phyloP scores from a whole-genome alignment of 64 coral and sea anemone species.

The Dendronephthya gigantea region DNA sequence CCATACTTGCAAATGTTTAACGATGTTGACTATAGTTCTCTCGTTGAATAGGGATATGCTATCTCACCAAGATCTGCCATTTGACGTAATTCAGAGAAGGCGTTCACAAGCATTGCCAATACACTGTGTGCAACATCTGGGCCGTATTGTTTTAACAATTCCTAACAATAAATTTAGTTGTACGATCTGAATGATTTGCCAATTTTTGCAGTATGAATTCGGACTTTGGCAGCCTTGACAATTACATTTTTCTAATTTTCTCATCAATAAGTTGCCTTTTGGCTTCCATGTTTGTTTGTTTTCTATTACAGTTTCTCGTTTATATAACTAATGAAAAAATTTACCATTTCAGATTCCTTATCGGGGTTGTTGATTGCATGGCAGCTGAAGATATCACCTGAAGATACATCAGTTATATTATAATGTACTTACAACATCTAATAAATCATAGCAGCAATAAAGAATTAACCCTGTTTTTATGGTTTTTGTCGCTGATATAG shows the following conservation, averaged over 20 bases:
- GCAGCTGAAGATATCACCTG: slow-evolving; percentile 95
- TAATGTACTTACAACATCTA: background rate
- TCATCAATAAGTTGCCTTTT: too few species aligned
- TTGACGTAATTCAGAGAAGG: slow-evolving; percentile 79
- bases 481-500: too few species aligned
- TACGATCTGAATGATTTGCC: too few species aligned
- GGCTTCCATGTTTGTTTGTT: too few species aligned
- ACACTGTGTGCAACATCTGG: slow-evolving; percentile 63
- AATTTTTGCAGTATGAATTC: background rate
- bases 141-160: slow-evolving; percentile 88
- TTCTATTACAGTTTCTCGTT: too few species aligned
- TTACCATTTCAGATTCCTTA: slow-evolving; percentile 97
- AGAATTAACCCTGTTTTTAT: too few species aligned
- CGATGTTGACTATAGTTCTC: slow-evolving; percentile 90
- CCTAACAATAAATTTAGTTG: slow-evolving; percentile 20
- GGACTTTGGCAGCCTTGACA: too few species aligned
- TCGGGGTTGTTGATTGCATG: slow-evolving; percentile 95
- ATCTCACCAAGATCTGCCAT: slow-evolving; percentile 84
- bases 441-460: background rate
- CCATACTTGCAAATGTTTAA: slow-evolving; percentile 92
- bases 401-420: background rate
- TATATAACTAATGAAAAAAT: background rate
- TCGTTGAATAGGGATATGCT: slow-evolving; percentile 90
- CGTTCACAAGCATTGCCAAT: slow-evolving; percentile 71
- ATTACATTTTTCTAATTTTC: background rate